Base-by-base conservation (phyloP, 2,888 invertebrate species). In the Mimas tiliae region DNA sequence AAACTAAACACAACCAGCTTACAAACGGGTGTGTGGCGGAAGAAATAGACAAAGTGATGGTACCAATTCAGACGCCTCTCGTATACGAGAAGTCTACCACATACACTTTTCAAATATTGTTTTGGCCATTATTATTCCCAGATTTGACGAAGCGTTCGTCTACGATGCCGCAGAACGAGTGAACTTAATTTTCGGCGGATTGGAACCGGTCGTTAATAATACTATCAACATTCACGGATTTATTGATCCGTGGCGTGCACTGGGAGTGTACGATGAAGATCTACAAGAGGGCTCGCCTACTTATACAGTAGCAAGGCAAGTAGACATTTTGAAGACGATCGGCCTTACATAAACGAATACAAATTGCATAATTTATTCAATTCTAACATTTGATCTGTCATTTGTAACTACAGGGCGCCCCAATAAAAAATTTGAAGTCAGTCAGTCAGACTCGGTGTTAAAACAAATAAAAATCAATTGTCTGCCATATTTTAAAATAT, bases 201-300 rank as follows among this genome's bases (percentile, higher is more conserved):
- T 89, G 21, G 58, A 81, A 14, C 94, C 95, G 0, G 82, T 90
- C 50, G 90, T 95, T 1, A 93, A 89, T 73, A 94, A 94, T 71
- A 94, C 95, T 0, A 90, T 95, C 69, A 95, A 95, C 75, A 93
- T 94, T 27, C 95, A 95, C 76, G 95, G 95, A 1, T 78, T 86
- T 58, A 82, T 94, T 42, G 95, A 95, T 78, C 95, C 95, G 0
- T 95, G 95, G 95, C 94, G 91, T 67, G 87, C 89, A 16, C 87
- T 95, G 6, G 95, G 95, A 1, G 91, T 94, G 2, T 80, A 94
- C 66, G 81, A 91, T 11, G 74, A 76, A 0, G 86, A 92, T 70
- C 72, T 93, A 16, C 82, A 82, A 6, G 86, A 89, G 1, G 73
- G 78, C 12, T 92, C 93, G 4, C 93, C 93, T 0, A 93, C 93